Percentiles rank a stretch among this genome's conserved stretches.
phyloP scores from a whole-genome alignment of 2,888 invertebrate species.

The Hypomecis atomaria region DNA sequence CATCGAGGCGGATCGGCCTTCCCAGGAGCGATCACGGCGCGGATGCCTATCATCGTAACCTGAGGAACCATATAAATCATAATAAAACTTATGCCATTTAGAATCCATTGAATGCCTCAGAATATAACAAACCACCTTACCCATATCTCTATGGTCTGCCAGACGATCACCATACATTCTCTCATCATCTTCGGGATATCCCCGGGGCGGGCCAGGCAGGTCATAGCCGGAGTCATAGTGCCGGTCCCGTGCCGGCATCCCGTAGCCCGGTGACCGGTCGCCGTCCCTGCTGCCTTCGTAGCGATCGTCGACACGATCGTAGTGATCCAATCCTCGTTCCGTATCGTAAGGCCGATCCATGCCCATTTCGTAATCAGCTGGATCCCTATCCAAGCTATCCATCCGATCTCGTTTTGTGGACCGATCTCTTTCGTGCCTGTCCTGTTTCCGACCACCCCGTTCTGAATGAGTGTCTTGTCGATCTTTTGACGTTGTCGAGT shows the following conservation, averaged over 20 bases:
- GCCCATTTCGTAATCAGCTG: slow-evolving; percentile 74
- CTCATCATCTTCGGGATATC: slow-evolving; percentile 82
- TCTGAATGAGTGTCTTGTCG: slow-evolving; percentile 78
- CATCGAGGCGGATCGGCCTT: slow-evolving; percentile 76
- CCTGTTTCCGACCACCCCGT: slow-evolving; percentile 77
- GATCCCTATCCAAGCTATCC: slow-evolving; percentile 78
- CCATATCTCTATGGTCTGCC: slow-evolving; percentile 77
- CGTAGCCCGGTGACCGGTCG: slow-evolving; percentile 77
- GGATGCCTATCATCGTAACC: slow-evolving; percentile 82
- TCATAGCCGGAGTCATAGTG: slow-evolving; percentile 80
- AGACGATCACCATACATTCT: slow-evolving; percentile 80
- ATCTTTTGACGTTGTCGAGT: slow-evolving; percentile 76
- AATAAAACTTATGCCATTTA: not conserved
- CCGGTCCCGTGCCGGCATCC: slow-evolving; percentile 71
- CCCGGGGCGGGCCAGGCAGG: slow-evolving; percentile 75
- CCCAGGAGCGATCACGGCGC: slow-evolving; percentile 84
- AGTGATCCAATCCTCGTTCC: slow-evolving; percentile 79
- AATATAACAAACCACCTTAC: slow-evolving; percentile 50
- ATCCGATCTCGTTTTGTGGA: slow-evolving; percentile 78
- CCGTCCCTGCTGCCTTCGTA: slow-evolving; percentile 76
- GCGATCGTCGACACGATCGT: slow-evolving; percentile 76
- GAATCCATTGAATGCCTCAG: slow-evolving; percentile 5
- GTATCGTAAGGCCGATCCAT: slow-evolving; percentile 76
- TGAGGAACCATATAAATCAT: slow-evolving; percentile 42
- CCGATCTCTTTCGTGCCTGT: slow-evolving; percentile 80